Evolutionary conservation across 2,797 vertebrate genomes (phyloP).

Genomic region (Acanthornis magna): DNA sequence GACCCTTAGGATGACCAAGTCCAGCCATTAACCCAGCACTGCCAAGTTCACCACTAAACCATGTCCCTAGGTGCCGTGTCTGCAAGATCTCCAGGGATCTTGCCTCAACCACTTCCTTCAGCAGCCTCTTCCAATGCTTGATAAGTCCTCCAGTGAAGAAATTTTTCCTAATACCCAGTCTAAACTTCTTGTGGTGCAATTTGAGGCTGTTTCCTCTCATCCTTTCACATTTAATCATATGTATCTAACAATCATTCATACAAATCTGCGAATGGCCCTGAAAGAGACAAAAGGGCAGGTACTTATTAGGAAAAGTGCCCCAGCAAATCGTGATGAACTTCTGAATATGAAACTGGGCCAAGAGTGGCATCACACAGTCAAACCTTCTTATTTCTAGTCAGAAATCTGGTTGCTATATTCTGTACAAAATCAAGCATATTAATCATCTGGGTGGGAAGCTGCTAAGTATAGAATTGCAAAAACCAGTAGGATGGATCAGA

Average conservation of each 20-base stretch:
- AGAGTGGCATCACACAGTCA: neutral
- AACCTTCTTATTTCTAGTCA: neutral
- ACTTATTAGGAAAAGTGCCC: neutral
- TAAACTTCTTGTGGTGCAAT: neutral
- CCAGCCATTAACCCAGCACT: fast-evolving
- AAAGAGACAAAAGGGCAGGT: neutral
- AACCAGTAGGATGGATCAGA: neutral
- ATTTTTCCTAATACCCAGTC: neutral
- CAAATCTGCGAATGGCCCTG: neutral
- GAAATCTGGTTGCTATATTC: neutral
- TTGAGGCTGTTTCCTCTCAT: neutral
- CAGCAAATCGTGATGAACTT: neutral
- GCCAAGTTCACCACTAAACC: neutral
- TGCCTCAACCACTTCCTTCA: neutral
- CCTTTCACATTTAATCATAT: neutral
- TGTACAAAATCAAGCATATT: neutral
- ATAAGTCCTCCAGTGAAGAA: neutral
- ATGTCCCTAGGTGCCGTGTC: fast-evolving
- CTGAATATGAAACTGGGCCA: neutral
- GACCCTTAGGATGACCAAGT: neutral
- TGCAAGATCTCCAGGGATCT: neutral
- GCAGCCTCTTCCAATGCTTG: neutral
- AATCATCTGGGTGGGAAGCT: neutral
- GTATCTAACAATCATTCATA: neutral
- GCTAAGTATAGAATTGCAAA: neutral